Percentiles rank a stretch among this genome's conserved stretches.
These are phyloP conservation scores for Leucania comma DNA, from an alignment of 2,888 invertebrate genomes.

Conservation along the genomic window DNA sequence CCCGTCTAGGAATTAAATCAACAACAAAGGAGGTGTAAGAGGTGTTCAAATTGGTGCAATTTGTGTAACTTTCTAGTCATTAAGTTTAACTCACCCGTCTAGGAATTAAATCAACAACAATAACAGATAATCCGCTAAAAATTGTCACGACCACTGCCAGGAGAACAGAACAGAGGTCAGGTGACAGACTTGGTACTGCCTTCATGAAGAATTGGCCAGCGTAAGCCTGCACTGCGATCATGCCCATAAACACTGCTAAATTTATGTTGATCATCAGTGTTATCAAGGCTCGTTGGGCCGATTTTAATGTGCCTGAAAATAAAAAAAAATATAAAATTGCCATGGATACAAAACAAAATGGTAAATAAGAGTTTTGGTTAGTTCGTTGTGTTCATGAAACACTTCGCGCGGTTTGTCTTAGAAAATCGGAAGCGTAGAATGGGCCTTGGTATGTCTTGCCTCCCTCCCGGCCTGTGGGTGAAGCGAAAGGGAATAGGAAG, in stretches of 20 bases:
- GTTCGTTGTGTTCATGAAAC: too few species aligned
- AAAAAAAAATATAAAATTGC: too few species aligned
- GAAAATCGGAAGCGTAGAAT: too few species aligned
- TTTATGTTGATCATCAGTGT: constrained; percentile 42
- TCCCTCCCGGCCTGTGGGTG: too few species aligned
- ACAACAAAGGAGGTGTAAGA: too few species aligned
- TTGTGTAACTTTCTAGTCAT: not conserved
- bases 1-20: constrained; percentile 89
- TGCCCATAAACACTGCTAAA: constrained; percentile 70
- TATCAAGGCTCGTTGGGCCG: constrained; percentile 72
- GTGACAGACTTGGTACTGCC: constrained; percentile 83
- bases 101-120: constrained; percentile 87
- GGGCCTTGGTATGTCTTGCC: too few species aligned
- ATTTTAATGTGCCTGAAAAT: constrained; percentile 78
- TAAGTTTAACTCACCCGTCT: constrained; percentile 78
- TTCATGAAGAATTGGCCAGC: constrained; percentile 83
- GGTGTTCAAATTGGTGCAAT: too few species aligned
- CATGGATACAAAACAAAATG: too few species aligned
- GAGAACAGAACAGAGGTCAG: constrained; percentile 87
- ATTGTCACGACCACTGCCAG: constrained; percentile 87
- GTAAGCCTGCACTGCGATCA: constrained; percentile 74
- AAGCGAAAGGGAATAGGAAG: too few species aligned
- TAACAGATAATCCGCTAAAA: constrained; percentile 78
- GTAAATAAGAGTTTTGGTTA: too few species aligned
- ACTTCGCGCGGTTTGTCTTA: too few species aligned